phyloP scores from a whole-genome alignment of 2,113 vertebrate species.

The Pionites leucogaster region DNA sequence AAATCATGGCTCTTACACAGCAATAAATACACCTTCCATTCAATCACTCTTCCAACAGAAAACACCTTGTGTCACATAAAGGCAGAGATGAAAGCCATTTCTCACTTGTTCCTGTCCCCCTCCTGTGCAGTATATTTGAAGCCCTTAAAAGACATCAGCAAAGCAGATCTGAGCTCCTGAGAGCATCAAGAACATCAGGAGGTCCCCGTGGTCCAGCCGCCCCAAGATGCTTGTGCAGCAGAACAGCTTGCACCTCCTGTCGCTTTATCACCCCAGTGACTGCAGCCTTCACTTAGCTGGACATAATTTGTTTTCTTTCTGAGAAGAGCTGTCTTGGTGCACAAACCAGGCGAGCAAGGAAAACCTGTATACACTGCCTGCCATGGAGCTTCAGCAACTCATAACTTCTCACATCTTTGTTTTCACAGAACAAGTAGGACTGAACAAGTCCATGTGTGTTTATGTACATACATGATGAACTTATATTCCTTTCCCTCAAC shows the following conservation, averaged over 20 bases:
- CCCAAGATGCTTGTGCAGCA: accelerated
- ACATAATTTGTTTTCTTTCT: background rate
- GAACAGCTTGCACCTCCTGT: background rate
- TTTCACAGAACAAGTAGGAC: background rate
- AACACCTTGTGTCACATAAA: accelerated
- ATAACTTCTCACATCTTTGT: accelerated
- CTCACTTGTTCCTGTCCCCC: background rate
- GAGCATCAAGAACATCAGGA: background rate
- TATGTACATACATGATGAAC: background rate
- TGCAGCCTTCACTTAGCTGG: background rate
- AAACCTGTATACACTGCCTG: background rate
- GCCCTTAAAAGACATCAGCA: background rate
- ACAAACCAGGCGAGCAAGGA: background rate
- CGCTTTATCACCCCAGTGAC: background rate
- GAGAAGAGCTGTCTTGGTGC: background rate
- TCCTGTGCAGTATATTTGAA: background rate
- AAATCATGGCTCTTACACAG: background rate
- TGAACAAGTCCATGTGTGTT: background rate
- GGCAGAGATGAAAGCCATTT: background rate
- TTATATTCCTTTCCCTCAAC: background rate
- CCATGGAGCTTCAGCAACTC: background rate
- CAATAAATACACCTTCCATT: background rate
- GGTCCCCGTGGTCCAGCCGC: background rate
- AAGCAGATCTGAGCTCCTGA: background rate
- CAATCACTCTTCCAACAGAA: background rate